Conservation (phyloP, 2,797 vertebrate genomes). For the Eidolon dupreanum region DNA sequence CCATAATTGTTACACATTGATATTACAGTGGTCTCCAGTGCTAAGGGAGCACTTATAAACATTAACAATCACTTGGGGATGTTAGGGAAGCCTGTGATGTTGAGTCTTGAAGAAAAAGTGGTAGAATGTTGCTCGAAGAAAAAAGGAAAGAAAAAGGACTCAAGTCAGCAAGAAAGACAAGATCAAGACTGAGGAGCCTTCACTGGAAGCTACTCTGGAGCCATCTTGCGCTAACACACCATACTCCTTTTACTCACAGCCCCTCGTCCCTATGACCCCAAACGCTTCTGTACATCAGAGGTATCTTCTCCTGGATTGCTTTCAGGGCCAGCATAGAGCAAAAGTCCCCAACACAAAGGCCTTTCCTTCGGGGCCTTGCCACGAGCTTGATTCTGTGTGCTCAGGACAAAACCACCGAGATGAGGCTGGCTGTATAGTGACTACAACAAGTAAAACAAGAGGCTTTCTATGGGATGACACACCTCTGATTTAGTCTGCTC, state of each 20-base stretch:
- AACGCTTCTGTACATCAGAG: not conserved
- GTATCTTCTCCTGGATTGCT: not conserved
- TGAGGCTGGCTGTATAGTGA: not conserved
- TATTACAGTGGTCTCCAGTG: not conserved
- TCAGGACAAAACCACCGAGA: conserved; percentile 32
- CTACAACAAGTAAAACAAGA: conserved; percentile 72
- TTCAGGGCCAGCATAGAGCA: not conserved
- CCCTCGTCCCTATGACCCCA: not conserved
- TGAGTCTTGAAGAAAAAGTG: not conserved
- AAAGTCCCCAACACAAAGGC: not conserved
- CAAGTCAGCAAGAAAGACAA: not conserved
- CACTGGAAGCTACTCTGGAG: not conserved
- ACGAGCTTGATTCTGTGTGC: not conserved
- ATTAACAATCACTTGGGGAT: not conserved
- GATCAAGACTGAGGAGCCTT: not conserved
- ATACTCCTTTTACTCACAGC: not conserved
- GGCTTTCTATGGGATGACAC: conserved; percentile 75
- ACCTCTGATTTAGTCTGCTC: conserved; percentile 80
- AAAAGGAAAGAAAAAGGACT: not conserved
- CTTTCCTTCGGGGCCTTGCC: not conserved
- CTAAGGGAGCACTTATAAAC: not conserved
- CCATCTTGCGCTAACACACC: not conserved
- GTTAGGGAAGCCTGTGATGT: not conserved
- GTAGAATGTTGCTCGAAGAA: not conserved
- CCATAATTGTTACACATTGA: not conserved